Percentiles rank a stretch among this genome's conserved stretches.
phyloP scores from a whole-genome alignment of 2,888 invertebrate genomes.

The Endomychus coccineus region DNA sequence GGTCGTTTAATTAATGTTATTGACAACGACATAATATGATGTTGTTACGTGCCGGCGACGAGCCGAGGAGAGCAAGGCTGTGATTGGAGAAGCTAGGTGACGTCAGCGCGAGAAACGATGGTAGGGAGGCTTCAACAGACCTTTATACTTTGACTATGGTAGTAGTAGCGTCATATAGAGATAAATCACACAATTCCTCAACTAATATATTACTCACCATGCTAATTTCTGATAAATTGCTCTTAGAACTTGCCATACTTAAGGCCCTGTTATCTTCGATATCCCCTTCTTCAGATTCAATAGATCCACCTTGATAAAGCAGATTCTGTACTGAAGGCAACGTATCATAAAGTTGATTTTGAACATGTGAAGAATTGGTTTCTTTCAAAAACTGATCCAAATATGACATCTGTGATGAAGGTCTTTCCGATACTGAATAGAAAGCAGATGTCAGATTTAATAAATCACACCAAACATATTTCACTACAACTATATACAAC shows the following conservation, averaged over 20 bases:
- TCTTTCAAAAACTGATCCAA: conserved; percentile 86
- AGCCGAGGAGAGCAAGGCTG: too few relatives aligned
- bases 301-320: conserved; percentile 48
- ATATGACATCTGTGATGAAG: conserved; percentile 87
- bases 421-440: conserved; percentile 72
- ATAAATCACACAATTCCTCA: too few relatives aligned
- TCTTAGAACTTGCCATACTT: conserved; percentile 74
- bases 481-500: too few relatives aligned
- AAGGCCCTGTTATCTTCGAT: conserved; percentile 69
- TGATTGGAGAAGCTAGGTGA: too few relatives aligned
- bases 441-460: conserved; percentile 9
- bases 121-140: too few relatives aligned
- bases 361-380: conserved; percentile 41
- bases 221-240: conserved; percentile 75
- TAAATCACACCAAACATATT: too few relatives aligned
- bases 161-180: too few relatives aligned
- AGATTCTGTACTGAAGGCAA: conserved; percentile 34
- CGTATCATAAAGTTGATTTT: conserved; percentile 35
- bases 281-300: conserved; percentile 66
- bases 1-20: too few relatives aligned
- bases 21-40: too few relatives aligned
- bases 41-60: too few relatives aligned
- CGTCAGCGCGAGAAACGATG: too few relatives aligned
- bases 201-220: conserved; percentile 50
- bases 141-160: too few relatives aligned